phyloP scores from a whole-genome alignment of 1,140 invertebrate genomes.

The Cyclina sinensis region DNA sequence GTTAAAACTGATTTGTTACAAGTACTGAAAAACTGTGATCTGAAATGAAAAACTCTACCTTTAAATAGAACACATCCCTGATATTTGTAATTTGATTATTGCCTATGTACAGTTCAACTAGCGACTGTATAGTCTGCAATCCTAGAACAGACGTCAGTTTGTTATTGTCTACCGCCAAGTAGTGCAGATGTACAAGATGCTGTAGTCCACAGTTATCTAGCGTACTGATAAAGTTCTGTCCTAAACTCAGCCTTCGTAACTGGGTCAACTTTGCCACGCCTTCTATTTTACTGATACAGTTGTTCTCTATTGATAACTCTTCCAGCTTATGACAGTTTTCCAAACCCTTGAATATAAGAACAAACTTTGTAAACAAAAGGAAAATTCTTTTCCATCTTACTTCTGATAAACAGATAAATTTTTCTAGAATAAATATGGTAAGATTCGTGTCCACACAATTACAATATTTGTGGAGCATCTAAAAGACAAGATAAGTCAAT shows the following conservation, averaged over 20 bases:
- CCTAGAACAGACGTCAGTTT: slow-evolving; percentile 78
- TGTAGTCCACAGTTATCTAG: slow-evolving; percentile 86
- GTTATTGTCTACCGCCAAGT: slow-evolving; percentile 84
- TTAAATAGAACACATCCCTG: slow-evolving; percentile 85
- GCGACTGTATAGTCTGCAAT: slow-evolving; percentile 75
- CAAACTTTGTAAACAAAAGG: no score
- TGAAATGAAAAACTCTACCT: no score
- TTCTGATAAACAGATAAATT: no score
- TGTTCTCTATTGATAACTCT: slow-evolving; percentile 95
- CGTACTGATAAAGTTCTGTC: slow-evolving; percentile 92
- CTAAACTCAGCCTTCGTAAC: slow-evolving; percentile 95
- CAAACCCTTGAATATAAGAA: slow-evolving; percentile 80
- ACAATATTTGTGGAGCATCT: no score
- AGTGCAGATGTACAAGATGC: slow-evolving; percentile 79
- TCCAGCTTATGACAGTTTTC: slow-evolving; percentile 83
- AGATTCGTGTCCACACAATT: no score
- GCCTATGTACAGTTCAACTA: slow-evolving; percentile 85
- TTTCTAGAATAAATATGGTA: no score
- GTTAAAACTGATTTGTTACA: no score
- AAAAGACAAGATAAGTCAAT: no score
- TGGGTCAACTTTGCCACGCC: slow-evolving; percentile 93
- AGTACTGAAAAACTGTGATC: no score
- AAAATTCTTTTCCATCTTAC: no score
- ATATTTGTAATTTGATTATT: slow-evolving; percentile 85
- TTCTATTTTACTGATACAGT: slow-evolving; percentile 94